phyloP scores from a whole-genome alignment of 2,888 invertebrate genomes.

The Mesorhabditis spiculigera region DNA sequence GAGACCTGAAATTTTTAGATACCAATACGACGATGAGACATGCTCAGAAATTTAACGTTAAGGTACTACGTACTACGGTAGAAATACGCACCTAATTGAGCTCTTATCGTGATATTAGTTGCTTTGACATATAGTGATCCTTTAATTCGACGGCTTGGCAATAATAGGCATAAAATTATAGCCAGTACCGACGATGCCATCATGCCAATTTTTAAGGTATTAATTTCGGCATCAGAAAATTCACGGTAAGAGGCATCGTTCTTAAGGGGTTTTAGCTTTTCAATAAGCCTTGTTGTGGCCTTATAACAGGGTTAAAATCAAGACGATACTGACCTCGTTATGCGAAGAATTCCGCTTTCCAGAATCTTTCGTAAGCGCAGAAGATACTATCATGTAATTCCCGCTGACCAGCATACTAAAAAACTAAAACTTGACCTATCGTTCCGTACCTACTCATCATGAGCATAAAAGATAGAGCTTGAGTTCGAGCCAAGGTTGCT shows the following conservation, averaged over 20 bases:
- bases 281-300: not conserved
- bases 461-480: not conserved
- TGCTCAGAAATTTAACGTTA: too few relatives aligned
- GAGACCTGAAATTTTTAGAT: not conserved
- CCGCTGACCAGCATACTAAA: conserved; percentile 4
- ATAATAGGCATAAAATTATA: not conserved
- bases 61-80: too few relatives aligned
- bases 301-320: too few relatives aligned
- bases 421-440: not conserved
- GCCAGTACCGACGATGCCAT: not conserved
- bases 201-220: not conserved
- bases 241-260: not conserved
- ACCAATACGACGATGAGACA: too few relatives aligned
- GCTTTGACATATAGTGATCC: not conserved
- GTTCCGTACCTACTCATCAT: not conserved
- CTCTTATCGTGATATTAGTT: too few relatives aligned
- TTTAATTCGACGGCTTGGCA: conserved; percentile 6
- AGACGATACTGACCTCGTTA: not conserved
- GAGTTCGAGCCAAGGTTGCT: not conserved
- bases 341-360: not conserved
- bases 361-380: not conserved
- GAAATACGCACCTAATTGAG: too few relatives aligned
- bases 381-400: not conserved
- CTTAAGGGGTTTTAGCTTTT: not conserved
- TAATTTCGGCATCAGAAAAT: not conserved